These are phyloP conservation scores for Caiman crocodilus DNA, from an alignment of 2,797 vertebrate species.

Conservation along the genomic window DNA sequence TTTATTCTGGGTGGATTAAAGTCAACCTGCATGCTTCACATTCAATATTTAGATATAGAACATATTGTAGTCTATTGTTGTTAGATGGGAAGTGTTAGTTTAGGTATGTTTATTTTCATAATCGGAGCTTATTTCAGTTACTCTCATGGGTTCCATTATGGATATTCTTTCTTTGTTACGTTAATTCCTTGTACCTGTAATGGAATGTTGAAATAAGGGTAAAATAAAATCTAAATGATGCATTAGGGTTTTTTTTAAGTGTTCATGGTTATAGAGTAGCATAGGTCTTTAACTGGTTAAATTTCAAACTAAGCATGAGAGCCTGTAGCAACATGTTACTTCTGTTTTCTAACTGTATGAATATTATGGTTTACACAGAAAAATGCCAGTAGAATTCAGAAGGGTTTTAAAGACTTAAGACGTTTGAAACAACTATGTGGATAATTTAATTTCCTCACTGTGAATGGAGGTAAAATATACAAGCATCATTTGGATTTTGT, in stretches of 20 bases:
- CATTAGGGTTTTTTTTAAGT: background rate
- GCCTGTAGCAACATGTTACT: constrained; percentile 67
- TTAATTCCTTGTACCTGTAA: constrained; percentile 7
- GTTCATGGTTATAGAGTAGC: constrained; percentile 8
- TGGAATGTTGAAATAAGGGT: constrained; percentile 14
- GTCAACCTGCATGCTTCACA: constrained; percentile 3
- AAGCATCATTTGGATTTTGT: constrained; percentile 17
- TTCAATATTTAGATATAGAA: constrained; percentile 59
- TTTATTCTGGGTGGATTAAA: constrained; percentile 48
- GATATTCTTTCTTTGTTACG: constrained; percentile 29
- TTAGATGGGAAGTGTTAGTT: constrained; percentile 41
- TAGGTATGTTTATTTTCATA: constrained; percentile 42
- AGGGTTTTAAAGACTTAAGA: constrained; percentile 72
- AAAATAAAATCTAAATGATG: background rate
- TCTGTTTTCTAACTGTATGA: constrained; percentile 73
- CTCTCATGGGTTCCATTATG: constrained; percentile 50
- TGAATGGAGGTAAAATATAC: constrained; percentile 44
- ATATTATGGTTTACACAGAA: constrained; percentile 75
- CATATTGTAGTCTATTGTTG: constrained; percentile 34
- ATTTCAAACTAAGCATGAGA: constrained; percentile 49
- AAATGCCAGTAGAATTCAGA: constrained; percentile 74
- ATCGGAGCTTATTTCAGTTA: constrained; percentile 55
- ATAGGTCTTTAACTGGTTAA: constrained; percentile 56
- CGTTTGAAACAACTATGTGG: constrained; percentile 66
- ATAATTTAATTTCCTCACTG: constrained; percentile 64